Percentiles rank a stretch among this genome's conserved stretches.
Conservation (phyloP, 2,797 vertebrate genomes). For the Anguilla pacifica region DNA sequence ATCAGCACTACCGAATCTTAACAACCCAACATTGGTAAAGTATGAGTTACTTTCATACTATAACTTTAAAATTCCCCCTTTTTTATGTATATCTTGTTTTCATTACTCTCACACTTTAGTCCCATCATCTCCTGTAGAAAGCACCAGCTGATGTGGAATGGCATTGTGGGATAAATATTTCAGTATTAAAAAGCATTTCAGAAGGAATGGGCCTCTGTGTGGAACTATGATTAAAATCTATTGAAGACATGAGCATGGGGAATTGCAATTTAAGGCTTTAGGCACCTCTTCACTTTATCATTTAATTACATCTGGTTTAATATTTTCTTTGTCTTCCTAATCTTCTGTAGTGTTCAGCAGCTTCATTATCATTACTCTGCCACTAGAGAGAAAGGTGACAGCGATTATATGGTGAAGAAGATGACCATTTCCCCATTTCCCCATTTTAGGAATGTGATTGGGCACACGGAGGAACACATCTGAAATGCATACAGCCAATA, state of each 20-base stretch:
- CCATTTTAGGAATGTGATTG: too few species aligned
- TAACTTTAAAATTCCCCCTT: neutral
- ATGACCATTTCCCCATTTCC: neutral
- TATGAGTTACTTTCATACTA: too few species aligned
- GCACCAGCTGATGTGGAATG: conserved; percentile 1
- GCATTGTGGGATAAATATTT: neutral
- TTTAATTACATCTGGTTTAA: conserved; percentile 38
- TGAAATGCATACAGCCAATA: neutral
- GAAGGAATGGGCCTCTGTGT: conserved; percentile 19
- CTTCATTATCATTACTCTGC: conserved; percentile 17
- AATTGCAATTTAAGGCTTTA: conserved; percentile 22
- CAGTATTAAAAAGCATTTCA: neutral
- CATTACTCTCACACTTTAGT: neutral
- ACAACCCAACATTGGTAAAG: neutral
- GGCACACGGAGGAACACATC: neutral
- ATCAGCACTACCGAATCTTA: neutral
- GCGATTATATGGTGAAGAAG: neutral
- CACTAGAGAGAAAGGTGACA: conserved; percentile 5
- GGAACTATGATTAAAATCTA: conserved; percentile 30
- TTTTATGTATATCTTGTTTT: neutral
- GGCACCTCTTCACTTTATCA: conserved; percentile 24
- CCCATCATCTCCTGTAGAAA: neutral
- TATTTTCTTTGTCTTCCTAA: conserved; percentile 29
- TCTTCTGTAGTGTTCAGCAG: conserved; percentile 2
- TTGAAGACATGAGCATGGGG: conserved; percentile 19